These are phyloP conservation scores for Stigmatopora argus DNA, from an alignment of 2,113 vertebrate genomes.

Conservation along the genomic window DNA sequence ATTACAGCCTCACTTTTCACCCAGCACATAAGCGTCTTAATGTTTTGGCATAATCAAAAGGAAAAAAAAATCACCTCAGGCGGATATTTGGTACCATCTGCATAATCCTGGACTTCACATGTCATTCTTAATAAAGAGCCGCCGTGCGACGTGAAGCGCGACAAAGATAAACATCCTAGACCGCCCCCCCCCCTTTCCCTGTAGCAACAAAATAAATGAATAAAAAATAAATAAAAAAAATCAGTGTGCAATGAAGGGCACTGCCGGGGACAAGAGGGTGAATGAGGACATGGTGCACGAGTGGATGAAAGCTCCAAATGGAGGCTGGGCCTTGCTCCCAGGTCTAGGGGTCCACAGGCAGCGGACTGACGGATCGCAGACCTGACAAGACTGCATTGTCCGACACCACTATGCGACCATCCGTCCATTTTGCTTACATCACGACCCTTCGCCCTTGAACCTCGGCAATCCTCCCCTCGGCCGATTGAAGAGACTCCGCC, in stretches of 20 bases:
- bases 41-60: constrained; percentile 3
- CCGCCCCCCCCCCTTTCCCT: constrained; percentile 1
- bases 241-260: constrained; percentile 37
- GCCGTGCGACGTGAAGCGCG: background rate
- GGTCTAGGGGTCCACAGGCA: constrained; percentile 31
- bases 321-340: constrained; percentile 22
- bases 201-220: constrained; percentile 14
- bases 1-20: constrained; percentile 33
- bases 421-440: background rate
- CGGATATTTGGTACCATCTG: constrained; percentile 19
- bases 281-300: constrained; percentile 48
- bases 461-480: background rate
- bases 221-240: background rate
- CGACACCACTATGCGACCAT: constrained; percentile 23
- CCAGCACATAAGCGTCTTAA: too few species aligned
- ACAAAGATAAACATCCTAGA: constrained; percentile 20
- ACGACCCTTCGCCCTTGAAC: background rate
- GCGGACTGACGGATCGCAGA: constrained; percentile 50
- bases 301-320: constrained; percentile 34
- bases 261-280: constrained; percentile 48
- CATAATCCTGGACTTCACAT: constrained; percentile 14
- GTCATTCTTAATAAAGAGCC: constrained; percentile 11
- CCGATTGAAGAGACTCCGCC: constrained; percentile 7
- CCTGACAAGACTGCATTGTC: constrained; percentile 49
- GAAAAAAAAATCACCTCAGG: constrained; percentile 21